phyloP scores from a whole-genome alignment of 2,113 vertebrate genomes.

The Tyrannus savana region DNA sequence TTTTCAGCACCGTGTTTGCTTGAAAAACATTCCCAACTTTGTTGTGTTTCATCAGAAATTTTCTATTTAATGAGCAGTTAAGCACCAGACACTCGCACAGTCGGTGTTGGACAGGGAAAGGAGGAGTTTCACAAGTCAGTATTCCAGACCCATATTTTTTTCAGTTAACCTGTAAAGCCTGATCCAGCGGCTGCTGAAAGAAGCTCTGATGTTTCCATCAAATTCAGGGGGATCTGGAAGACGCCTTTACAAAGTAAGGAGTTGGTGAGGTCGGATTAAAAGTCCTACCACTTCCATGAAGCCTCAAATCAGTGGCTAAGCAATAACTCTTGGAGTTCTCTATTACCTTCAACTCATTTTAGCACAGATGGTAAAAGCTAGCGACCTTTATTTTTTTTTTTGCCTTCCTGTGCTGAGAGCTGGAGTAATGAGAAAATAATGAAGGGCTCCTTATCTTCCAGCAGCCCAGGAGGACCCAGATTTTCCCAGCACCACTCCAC shows the following conservation, averaged over 20 bases:
- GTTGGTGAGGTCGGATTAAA: neutral
- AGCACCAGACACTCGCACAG: neutral
- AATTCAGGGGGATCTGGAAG: neutral
- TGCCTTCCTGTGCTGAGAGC: slow-evolving; percentile 25
- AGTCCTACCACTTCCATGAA: neutral
- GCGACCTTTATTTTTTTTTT: slow-evolving; percentile 36
- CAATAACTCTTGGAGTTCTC: slow-evolving; percentile 54
- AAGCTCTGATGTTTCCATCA: neutral
- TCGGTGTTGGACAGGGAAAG: neutral
- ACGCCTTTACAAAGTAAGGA: neutral
- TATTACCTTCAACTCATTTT: slow-evolving; percentile 49
- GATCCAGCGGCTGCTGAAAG: neutral
- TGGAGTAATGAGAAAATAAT: slow-evolving; percentile 50
- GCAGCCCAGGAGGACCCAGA: slow-evolving; percentile 33
- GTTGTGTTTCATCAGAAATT: neutral
- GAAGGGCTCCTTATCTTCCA: slow-evolving; percentile 72
- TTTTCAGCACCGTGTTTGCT: neutral
- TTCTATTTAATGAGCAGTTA: neutral
- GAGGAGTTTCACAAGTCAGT: neutral
- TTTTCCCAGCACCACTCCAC: slow-evolving; percentile 23
- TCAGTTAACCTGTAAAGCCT: neutral
- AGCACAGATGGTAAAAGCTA: slow-evolving; percentile 42
- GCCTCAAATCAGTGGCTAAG: slow-evolving; percentile 41
- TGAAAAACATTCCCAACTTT: neutral
- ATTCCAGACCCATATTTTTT: neutral